phyloP scores from a whole-genome alignment of 1,140 invertebrate genomes.

The Psilanteris sp. region DNA sequence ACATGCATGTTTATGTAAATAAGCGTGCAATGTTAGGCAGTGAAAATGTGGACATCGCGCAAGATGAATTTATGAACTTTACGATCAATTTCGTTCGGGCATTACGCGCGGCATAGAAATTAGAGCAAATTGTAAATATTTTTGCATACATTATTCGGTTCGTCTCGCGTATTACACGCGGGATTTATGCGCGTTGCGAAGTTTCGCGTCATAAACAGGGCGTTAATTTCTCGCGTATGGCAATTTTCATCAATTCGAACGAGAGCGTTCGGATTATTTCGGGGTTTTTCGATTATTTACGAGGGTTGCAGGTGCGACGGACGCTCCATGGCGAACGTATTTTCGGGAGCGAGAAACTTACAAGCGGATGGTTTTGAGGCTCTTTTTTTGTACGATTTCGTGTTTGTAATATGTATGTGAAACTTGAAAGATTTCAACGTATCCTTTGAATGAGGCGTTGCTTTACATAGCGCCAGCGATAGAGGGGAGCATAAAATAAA shows the following conservation, averaged over 20 bases:
- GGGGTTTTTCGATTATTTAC: too few species aligned
- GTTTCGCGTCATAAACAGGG: slow-evolving; percentile 28
- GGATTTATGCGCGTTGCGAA: slow-evolving; percentile 37
- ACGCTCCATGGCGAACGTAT: too few species aligned
- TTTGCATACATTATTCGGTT: slow-evolving; percentile 56
- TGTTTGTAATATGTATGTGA: too few species aligned
- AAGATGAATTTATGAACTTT: slow-evolving; percentile 60
- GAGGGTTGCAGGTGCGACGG: too few species aligned
- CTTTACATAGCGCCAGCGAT: too few species aligned
- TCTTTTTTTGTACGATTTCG: too few species aligned
- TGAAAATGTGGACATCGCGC: slow-evolving; percentile 27
- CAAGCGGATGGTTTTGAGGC: too few species aligned
- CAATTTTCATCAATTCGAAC: slow-evolving; percentile 23
- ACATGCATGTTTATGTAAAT: slow-evolving; percentile 46
- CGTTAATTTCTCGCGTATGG: slow-evolving; percentile 34
- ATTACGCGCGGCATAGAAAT: slow-evolving; percentile 54
- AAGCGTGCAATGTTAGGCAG: not conserved
- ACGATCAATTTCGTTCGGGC: slow-evolving; percentile 55
- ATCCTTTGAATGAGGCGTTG: too few species aligned
- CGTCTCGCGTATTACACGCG: slow-evolving; percentile 26
- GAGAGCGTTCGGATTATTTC: too few species aligned
- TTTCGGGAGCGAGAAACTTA: too few species aligned
- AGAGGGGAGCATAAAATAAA: too few species aligned
- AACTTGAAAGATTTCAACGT: too few species aligned
- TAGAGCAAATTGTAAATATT: slow-evolving; percentile 61